These are phyloP conservation scores for Leptinotarsa defecta DNA, from an alignment of 1,140 invertebrate species.

Conservation along the genomic window DNA sequence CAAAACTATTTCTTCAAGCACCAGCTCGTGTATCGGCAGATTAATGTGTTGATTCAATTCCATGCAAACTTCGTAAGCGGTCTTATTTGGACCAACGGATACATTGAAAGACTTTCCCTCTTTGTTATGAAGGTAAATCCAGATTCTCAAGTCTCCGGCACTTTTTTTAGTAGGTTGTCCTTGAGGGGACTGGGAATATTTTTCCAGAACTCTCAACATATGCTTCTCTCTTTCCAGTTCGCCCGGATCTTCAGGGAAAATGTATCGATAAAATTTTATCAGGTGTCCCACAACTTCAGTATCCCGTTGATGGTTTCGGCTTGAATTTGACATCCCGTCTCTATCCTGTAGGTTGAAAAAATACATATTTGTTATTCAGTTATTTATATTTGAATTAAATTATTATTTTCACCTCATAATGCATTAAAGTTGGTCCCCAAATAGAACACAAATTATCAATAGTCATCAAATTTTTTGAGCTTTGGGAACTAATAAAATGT, in stretches of 20 bases:
- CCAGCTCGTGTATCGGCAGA: conserved; percentile 66
- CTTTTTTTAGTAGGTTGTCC: conserved; percentile 62
- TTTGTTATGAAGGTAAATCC: conserved; percentile 69
- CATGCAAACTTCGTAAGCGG: conserved; percentile 72
- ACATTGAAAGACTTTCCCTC: conserved; percentile 66
- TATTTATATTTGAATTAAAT: background rate
- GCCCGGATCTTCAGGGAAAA: conserved; percentile 65
- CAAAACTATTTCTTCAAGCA: conserved; percentile 77
- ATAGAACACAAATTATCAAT: conserved; percentile 80
- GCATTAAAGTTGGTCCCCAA: conserved; percentile 83
- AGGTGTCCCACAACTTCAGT: conserved; percentile 45
- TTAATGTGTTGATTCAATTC: conserved; percentile 69
- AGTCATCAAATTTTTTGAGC: conserved; percentile 77
- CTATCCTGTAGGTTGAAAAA: conserved; percentile 37
- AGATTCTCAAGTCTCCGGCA: conserved; percentile 80
- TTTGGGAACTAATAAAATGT: conserved; percentile 75
- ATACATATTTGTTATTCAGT: background rate
- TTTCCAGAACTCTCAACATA: conserved; percentile 71
- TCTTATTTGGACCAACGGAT: conserved; percentile 75
- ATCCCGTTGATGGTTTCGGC: conserved; percentile 40
- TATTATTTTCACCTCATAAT: conserved; percentile 61
- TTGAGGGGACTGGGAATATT: conserved; percentile 58
- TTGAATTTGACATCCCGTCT: conserved; percentile 25
- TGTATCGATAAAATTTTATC: conserved; percentile 59
- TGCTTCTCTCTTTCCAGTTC: conserved; percentile 70